phyloP scores from a whole-genome alignment of 2,888 invertebrate species.

The Tinea semifulvella region DNA sequence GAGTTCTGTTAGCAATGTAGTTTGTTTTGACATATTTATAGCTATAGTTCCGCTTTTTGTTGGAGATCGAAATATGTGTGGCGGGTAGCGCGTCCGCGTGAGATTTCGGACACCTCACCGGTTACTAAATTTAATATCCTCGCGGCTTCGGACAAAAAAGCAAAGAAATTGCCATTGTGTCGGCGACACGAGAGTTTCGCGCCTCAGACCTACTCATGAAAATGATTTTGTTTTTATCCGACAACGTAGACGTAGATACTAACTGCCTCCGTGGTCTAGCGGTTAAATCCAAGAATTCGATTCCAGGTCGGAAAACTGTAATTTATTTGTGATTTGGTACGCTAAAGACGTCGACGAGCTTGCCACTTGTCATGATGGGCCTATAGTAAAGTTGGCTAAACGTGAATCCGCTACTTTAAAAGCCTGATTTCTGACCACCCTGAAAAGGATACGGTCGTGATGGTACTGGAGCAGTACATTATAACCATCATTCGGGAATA shows the following conservation, averaged over 20 bases:
- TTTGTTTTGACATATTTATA: slow-evolving; percentile 69
- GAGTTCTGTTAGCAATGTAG: slow-evolving; percentile 52
- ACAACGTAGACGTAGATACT: slow-evolving; percentile 56
- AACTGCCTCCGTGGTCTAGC: too few relatives aligned
- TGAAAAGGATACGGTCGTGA: too few relatives aligned
- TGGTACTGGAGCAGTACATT: too few relatives aligned
- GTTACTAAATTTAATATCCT: slow-evolving; percentile 67
- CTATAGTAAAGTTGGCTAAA: too few relatives aligned
- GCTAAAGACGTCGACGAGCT: too few relatives aligned
- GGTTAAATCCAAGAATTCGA: too few relatives aligned
- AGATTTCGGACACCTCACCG: slow-evolving; percentile 66
- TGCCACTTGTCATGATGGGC: too few relatives aligned
- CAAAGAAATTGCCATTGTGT: slow-evolving; percentile 63
- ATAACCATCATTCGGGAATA: too few relatives aligned
- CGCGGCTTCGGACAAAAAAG: slow-evolving; percentile 53
- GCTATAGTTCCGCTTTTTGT: slow-evolving; percentile 68
- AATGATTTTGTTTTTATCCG: slow-evolving; percentile 65
- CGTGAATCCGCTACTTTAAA: too few relatives aligned
- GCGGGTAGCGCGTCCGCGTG: slow-evolving; percentile 68
- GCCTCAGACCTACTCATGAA: slow-evolving; percentile 56
- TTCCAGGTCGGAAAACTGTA: too few relatives aligned
- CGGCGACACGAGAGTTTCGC: slow-evolving; percentile 41
- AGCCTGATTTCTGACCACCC: too few relatives aligned
- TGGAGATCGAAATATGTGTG: slow-evolving; percentile 67
- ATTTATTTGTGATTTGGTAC: too few relatives aligned